Conservation (phyloP, 2,888 invertebrate species). For the Prosapia bicincta region DNA sequence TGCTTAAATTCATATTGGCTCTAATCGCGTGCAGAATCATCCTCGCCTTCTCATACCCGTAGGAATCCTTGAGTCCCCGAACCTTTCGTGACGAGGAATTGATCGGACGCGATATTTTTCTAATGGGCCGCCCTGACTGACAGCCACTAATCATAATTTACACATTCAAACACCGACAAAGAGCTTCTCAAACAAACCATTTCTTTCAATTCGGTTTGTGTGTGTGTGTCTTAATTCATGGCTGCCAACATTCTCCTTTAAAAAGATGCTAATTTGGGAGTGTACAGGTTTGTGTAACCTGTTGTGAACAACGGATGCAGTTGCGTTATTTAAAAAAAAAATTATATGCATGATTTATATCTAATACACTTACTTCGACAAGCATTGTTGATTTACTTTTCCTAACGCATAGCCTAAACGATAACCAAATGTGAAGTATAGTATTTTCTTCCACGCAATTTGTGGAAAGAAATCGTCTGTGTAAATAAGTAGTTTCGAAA, state of each 20-base stretch:
- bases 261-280: background rate
- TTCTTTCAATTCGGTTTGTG: background rate
- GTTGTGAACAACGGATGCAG: no score
- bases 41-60: background rate
- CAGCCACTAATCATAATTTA: background rate
- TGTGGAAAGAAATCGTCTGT: no score
- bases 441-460: no score
- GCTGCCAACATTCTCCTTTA: background rate
- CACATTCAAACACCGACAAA: background rate
- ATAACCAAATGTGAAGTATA: no score
- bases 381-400: no score
- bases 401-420: no score
- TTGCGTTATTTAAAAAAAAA: no score
- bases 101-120: background rate
- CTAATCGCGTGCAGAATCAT: background rate
- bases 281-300: background rate
- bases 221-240: background rate
- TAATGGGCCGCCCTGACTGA: background rate
- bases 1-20: no score
- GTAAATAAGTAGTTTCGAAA: no score
- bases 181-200: background rate
- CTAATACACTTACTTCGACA: no score
- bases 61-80: no score
- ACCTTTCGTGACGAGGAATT: background rate
- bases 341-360: no score